Conservation (phyloP, 2,797 vertebrate species). For the Hipposideros larvatus region DNA sequence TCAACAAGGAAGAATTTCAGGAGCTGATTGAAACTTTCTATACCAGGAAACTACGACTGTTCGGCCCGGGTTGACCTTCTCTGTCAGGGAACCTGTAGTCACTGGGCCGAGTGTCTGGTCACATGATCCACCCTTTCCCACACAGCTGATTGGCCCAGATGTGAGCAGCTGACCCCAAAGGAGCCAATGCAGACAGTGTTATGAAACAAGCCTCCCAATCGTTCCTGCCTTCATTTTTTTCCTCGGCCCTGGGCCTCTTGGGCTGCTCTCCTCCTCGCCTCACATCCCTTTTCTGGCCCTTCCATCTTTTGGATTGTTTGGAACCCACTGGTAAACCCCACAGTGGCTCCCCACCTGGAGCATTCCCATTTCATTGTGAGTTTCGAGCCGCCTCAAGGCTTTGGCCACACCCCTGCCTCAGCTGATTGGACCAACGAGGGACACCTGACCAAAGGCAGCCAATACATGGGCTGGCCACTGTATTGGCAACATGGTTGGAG, state of each 20-base stretch:
- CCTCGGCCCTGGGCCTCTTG: accelerated
- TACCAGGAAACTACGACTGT: accelerated
- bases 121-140: not conserved
- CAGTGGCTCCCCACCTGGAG: accelerated
- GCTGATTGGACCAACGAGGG: not conserved
- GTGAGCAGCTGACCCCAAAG: not conserved
- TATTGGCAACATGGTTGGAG: not conserved
- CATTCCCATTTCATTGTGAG: not conserved
- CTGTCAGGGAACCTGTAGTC: accelerated
- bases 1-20: not conserved
- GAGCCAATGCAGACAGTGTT: not conserved
- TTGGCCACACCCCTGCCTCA: not conserved
- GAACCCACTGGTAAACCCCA: not conserved
- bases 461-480: not conserved
- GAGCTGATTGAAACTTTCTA: not conserved
- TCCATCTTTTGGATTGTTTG: not conserved
- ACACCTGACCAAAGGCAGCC: not conserved
- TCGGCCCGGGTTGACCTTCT: accelerated
- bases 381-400: not conserved
- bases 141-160: not conserved
- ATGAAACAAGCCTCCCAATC: not conserved
- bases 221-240: not conserved
- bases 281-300: not conserved
- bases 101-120: not conserved
- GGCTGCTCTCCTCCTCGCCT: not conserved